Evolutionary conservation across 2,888 invertebrate genomes (phyloP).

Genomic region (Orthonevra nobilis): DNA sequence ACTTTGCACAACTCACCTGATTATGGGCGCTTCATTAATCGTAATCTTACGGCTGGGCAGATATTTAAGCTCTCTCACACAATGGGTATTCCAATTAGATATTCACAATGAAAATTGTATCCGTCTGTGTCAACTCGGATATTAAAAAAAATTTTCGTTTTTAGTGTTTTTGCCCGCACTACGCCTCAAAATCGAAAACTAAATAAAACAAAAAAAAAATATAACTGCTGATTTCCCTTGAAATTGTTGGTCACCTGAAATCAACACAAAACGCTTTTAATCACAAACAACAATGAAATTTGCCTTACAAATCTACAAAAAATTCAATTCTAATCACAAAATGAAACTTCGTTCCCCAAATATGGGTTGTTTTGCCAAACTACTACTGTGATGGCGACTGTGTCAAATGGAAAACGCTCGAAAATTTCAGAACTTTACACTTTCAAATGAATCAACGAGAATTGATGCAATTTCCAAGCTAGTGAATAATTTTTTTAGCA

Average conservation of each 20-base stretch:
- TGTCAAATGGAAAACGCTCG: slow-evolving; percentile 17
- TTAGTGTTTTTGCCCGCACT: slow-evolving; percentile 42
- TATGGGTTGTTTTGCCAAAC: not conserved
- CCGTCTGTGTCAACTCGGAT: slow-evolving; percentile 18
- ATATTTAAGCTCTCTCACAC: slow-evolving; percentile 4
- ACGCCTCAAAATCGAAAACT: slow-evolving; percentile 37
- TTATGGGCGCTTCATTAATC: slow-evolving; percentile 24
- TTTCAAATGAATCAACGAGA: not conserved
- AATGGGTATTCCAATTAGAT: slow-evolving; percentile 47
- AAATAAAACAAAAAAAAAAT: slow-evolving; percentile 56
- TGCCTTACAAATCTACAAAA: slow-evolving; percentile 16
- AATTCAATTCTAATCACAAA: slow-evolving; percentile 17
- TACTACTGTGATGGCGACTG: not conserved
- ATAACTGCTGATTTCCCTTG: slow-evolving; percentile 62
- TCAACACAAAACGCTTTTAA: slow-evolving; percentile 27
- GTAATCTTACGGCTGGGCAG: slow-evolving; percentile 3
- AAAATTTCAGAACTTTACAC: slow-evolving; percentile 5
- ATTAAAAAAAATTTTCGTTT: not conserved
- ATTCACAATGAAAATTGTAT: slow-evolving; percentile 43
- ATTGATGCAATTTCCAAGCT: not conserved
- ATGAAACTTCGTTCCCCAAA: slow-evolving; percentile 5
- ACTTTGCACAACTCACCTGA: slow-evolving; percentile 58
- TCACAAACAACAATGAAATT: no score
- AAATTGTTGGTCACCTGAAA: slow-evolving; percentile 66
- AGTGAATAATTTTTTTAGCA: slow-evolving; percentile 15